Percentiles rank a stretch among this genome's conserved stretches.
Conservation (phyloP, 2,113 vertebrate species). For the Mobula birostris region DNA sequence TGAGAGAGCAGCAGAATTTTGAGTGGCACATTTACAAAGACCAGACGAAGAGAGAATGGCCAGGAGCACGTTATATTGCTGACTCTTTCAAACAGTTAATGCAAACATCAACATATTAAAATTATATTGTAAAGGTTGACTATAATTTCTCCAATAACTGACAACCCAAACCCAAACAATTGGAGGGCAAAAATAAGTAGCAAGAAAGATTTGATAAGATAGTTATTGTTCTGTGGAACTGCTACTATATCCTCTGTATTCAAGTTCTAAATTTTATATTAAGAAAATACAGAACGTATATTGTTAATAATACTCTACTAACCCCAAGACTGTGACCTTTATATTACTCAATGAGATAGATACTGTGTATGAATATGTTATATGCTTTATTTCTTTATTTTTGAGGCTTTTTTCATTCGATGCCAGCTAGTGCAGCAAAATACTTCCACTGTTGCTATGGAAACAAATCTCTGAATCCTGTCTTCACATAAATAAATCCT, state of each 20-base stretch:
- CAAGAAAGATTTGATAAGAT: not conserved
- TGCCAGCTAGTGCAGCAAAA: constrained; percentile 46
- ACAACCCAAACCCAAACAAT: not conserved
- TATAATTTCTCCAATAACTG: not conserved
- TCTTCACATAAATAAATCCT: constrained; percentile 54
- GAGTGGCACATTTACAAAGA: too few relatives aligned
- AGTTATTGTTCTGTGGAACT: too few relatives aligned
- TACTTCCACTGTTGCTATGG: constrained; percentile 53
- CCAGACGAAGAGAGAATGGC: too few relatives aligned
- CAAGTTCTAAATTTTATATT: not conserved
- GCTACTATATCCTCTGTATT: not conserved
- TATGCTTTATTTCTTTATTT: constrained; percentile 46
- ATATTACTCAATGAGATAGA: not conserved
- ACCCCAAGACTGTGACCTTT: not conserved
- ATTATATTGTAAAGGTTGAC: not conserved
- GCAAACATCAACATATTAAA: not conserved
- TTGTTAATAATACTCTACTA: not conserved
- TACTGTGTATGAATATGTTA: constrained; percentile 37
- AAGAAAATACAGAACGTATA: not conserved
- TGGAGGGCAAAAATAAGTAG: not conserved
- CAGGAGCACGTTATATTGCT: too few relatives aligned
- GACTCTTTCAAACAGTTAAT: not conserved
- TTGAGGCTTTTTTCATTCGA: constrained; percentile 47
- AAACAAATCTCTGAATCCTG: constrained; percentile 53
- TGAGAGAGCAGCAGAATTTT: too few relatives aligned